Conservation (phyloP, 2,888 invertebrate species). For the Latrodectus hesperus region DNA sequence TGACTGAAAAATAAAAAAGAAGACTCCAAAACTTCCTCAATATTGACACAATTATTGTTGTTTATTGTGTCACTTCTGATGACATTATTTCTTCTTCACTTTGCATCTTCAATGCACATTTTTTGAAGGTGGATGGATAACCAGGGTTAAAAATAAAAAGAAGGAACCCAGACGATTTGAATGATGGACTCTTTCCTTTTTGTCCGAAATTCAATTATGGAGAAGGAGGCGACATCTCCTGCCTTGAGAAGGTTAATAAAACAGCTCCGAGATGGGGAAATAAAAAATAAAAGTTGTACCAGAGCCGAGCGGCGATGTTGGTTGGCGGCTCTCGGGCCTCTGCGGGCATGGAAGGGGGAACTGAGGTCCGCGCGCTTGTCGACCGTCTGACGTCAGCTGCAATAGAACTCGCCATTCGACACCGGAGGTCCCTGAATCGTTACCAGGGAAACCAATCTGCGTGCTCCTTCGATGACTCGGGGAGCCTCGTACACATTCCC, state of each 20-base stretch:
- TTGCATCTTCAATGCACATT: not conserved
- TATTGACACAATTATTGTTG: too few relatives aligned
- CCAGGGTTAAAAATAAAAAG: not conserved
- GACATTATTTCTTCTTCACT: not conserved
- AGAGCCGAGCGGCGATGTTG: constrained; percentile 8
- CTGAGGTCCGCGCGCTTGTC: constrained; percentile 7
- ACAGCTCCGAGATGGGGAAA: not conserved
- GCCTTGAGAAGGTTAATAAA: constrained; percentile 40
- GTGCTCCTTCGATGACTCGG: constrained; percentile 1
- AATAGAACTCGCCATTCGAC: constrained; percentile 37
- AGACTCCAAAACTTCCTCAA: too few relatives aligned
- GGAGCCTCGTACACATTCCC: not conserved
- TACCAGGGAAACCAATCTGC: constrained; percentile 55
- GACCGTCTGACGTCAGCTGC: constrained; percentile 41
- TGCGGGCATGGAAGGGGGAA: constrained; percentile 6
- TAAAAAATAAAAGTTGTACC: constrained; percentile 7
- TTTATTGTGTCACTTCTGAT: too few relatives aligned
- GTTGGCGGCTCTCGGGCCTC: constrained; percentile 25
- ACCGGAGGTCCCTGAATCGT: constrained; percentile 10
- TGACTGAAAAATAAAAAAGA: too few relatives aligned
- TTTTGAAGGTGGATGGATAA: too few relatives aligned
- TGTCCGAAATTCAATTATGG: constrained; percentile 37
- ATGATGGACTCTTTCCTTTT: constrained; percentile 8
- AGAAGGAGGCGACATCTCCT: constrained; percentile 23
- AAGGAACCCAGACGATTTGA: constrained; percentile 11